phyloP scores from a whole-genome alignment of 1,140 invertebrate species.

The Parasteatoda tepidariorum region DNA sequence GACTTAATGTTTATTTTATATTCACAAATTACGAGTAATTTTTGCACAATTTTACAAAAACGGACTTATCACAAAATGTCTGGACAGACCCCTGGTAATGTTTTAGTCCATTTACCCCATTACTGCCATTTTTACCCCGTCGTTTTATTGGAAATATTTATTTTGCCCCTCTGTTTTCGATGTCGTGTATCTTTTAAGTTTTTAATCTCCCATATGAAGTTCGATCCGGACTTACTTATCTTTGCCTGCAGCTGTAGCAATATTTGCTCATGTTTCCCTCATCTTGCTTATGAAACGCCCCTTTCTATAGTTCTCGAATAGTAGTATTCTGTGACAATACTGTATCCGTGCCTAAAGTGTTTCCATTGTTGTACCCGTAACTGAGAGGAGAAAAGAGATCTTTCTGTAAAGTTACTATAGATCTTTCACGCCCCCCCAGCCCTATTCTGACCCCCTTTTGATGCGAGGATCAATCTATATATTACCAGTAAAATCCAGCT shows the following conservation, averaged over 20 bases:
- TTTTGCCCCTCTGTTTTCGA: too few relatives aligned
- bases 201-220: neutral
- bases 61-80: too few relatives aligned
- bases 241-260: conserved; percentile 40
- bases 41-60: too few relatives aligned
- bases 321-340: conserved; percentile 21
- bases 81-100: too few relatives aligned
- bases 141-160: too few relatives aligned
- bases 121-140: too few relatives aligned
- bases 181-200: too few relatives aligned
- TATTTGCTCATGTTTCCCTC: conserved; percentile 43
- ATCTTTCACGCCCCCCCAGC: neutral
- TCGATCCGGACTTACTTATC: neutral
- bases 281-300: neutral
- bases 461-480: conserved; percentile 33
- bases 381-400: neutral
- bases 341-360: conserved; percentile 58
- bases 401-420: conserved; percentile 20
- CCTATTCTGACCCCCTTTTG: neutral
- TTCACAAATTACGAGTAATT: too few relatives aligned
- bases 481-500: conserved; percentile 27
- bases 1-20: too few relatives aligned
- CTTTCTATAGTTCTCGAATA: neutral
- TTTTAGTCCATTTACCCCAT: too few relatives aligned
- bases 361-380: conserved; percentile 39